Evolutionary conservation across 2,888 invertebrate genomes (phyloP).

Genomic region (Scaptomyza reducta): DNA sequence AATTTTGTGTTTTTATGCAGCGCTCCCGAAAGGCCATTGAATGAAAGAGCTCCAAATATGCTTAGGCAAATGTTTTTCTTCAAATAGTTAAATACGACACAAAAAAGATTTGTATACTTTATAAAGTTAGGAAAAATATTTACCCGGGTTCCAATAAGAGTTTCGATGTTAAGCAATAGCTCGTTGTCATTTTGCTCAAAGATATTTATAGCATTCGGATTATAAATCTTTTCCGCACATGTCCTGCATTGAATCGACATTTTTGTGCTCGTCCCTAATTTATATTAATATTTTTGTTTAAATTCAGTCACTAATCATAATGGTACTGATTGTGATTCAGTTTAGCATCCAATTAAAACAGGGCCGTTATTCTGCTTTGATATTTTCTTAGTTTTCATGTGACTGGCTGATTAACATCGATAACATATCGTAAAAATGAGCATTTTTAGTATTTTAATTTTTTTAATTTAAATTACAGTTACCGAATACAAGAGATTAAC

Average conservation of each 20-base stretch:
- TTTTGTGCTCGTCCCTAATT: slow-evolving; percentile 6
- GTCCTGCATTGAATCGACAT: slow-evolving; percentile 50
- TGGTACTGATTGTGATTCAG: not conserved
- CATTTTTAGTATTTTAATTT: too few relatives aligned
- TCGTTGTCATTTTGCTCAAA: slow-evolving; percentile 33
- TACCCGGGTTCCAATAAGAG: slow-evolving; percentile 48
- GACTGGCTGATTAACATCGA: slow-evolving; percentile 1
- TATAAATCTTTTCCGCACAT: slow-evolving; percentile 35
- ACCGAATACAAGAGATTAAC: too few relatives aligned
- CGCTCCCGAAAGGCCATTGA: slow-evolving; percentile 41
- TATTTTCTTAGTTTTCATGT: slow-evolving; percentile 7
- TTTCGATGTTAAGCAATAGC: slow-evolving; percentile 34
- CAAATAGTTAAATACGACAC: slow-evolving; percentile 27
- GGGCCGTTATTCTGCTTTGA: slow-evolving; percentile 34
- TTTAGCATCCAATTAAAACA: slow-evolving; percentile 10
- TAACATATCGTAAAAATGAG: too few relatives aligned
- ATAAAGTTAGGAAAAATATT: not conserved
- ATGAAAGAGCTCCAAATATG: slow-evolving; percentile 44
- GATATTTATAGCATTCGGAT: slow-evolving; percentile 31
- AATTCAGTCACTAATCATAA: not conserved
- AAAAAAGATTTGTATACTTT: not conserved
- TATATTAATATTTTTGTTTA: slow-evolving; percentile 3
- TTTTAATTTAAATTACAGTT: too few relatives aligned
- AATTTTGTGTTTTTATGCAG: slow-evolving; percentile 33
- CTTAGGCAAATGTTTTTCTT: slow-evolving; percentile 33